Evolutionary conservation across 1,140 invertebrate genomes (phyloP).

Genomic region (Meloidogyne floridensis): DNA sequence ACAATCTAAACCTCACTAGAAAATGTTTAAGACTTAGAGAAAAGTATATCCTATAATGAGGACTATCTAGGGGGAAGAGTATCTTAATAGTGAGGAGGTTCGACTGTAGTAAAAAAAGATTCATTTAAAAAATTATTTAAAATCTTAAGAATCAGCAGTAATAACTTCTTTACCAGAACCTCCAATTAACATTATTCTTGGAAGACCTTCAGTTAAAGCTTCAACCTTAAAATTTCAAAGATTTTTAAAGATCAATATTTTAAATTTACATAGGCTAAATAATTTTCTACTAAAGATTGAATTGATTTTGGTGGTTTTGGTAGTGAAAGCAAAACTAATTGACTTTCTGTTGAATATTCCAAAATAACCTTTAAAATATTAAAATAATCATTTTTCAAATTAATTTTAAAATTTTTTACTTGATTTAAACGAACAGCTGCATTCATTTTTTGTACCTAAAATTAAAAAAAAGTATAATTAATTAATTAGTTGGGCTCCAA

Average conservation of each 20-base stretch:
- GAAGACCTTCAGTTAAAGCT: constrained; percentile 93
- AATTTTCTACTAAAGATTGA: constrained; percentile 70
- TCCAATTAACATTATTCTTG: constrained; percentile 92
- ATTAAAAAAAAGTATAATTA: constrained; percentile 8
- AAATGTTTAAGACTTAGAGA: no score
- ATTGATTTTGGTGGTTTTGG: constrained; percentile 82
- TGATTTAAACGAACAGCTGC: constrained; percentile 97
- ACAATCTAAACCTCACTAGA: no score
- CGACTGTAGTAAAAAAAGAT: no score
- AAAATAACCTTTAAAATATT: constrained; percentile 75
- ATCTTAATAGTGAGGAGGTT: no score
- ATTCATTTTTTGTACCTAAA: constrained; percentile 79
- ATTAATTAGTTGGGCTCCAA: neutral
- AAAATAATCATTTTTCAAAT: neutral
- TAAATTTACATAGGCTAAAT: constrained; percentile 84
- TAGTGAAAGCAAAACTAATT: constrained; percentile 94
- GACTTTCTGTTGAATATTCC: constrained; percentile 91
- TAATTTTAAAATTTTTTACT: constrained; percentile 37
- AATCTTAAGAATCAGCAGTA: constrained; percentile 89
- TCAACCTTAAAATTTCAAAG: constrained; percentile 72
- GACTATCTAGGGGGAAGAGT: no score
- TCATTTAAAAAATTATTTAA: neutral
- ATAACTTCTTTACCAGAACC: constrained; percentile 97
- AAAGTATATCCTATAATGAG: no score
- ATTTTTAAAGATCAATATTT: neutral